phyloP scores from a whole-genome alignment of 2,113 vertebrate species.

The Bagarius yarrelli region DNA sequence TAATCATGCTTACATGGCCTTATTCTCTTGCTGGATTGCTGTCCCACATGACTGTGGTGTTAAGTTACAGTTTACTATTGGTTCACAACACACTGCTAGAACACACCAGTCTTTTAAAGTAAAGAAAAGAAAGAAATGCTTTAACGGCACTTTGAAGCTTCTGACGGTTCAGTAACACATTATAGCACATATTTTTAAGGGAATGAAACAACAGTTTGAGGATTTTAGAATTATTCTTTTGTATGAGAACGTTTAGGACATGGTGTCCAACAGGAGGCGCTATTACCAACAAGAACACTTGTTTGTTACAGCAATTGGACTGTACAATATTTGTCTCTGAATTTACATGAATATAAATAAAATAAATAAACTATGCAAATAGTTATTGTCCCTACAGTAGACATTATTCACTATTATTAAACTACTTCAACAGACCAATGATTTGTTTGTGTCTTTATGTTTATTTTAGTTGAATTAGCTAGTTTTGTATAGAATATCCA shows the following conservation, averaged over 20 bases:
- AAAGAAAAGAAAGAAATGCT: background rate
- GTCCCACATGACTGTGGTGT: conserved; percentile 27
- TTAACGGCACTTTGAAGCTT: background rate
- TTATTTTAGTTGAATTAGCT: no score
- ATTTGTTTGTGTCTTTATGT: no score
- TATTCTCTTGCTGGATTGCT: conserved; percentile 39
- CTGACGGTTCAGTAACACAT: background rate
- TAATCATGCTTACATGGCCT: conserved; percentile 28
- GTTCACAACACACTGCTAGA: conserved; percentile 6
- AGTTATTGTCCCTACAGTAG: background rate
- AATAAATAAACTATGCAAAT: background rate
- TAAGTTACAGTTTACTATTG: conserved; percentile 45
- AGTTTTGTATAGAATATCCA: no score
- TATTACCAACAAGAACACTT: background rate
- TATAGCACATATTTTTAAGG: background rate
- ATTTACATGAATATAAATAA: background rate
- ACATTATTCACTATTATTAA: background rate
- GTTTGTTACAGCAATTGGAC: background rate
- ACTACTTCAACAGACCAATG: no score
- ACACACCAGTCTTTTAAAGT: background rate
- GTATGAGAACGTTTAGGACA: background rate
- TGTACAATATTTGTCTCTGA: background rate
- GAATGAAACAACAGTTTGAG: background rate
- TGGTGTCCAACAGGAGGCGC: background rate
- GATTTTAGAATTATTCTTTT: background rate